A percentile compares a stretch with the other conserved stretches of the same genome.
Conservation (phyloP, 2,888 invertebrate genomes). For the Nipponacmea schrenckii region DNA sequence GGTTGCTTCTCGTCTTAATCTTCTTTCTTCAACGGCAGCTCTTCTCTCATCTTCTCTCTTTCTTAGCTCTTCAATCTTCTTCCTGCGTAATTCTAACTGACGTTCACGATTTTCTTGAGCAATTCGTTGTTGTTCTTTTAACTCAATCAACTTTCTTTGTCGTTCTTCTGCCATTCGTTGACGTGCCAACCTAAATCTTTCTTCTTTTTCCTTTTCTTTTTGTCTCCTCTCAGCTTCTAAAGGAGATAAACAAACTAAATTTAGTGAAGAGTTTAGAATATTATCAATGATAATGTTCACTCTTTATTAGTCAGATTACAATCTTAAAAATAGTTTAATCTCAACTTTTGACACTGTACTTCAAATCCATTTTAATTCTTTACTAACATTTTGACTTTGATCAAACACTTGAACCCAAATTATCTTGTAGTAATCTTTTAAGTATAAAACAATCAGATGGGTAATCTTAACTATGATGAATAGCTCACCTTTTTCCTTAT, state of each 20-base stretch:
- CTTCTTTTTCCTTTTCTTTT: slow-evolving; percentile 57
- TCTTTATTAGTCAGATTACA: neutral
- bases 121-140: slow-evolving; percentile 53
- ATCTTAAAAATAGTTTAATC: no score
- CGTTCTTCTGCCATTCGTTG: slow-evolving; percentile 54
- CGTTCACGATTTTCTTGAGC: slow-evolving; percentile 59
- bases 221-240: slow-evolving; percentile 46
- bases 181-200: slow-evolving; percentile 47
- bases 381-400: no score
- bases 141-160: slow-evolving; percentile 53
- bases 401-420: no score
- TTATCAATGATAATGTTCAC: neutral
- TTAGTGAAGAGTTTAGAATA: neutral
- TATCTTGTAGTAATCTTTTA: no score
- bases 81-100: slow-evolving; percentile 54
- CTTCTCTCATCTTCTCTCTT: slow-evolving; percentile 55
- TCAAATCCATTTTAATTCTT: no score
- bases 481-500: slow-evolving; percentile 23
- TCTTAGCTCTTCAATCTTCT: slow-evolving; percentile 57
- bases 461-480: no score
- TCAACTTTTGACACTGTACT: no score
- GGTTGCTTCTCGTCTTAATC: slow-evolving; percentile 46
- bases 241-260: slow-evolving; percentile 11
- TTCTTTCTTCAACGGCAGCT: slow-evolving; percentile 55
- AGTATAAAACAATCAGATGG: no score